Base-by-base conservation (phyloP, 2,888 invertebrate species). In the Cosmopolites sordidus region DNA sequence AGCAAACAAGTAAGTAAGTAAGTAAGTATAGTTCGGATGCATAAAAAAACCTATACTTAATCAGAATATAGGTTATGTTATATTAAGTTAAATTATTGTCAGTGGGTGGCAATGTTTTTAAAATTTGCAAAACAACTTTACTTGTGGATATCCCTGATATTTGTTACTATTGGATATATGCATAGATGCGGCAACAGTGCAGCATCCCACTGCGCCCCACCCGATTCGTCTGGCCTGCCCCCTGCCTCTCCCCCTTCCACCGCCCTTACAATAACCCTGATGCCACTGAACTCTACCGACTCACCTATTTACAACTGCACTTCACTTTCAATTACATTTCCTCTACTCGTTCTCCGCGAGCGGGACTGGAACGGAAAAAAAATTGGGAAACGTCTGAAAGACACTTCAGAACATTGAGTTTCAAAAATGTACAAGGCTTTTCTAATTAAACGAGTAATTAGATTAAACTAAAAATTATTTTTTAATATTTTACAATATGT, bases 211-310 rank as follows among this genome's bases (percentile, higher is more conserved):
- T 55, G 48, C 59, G 54, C 61, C 59, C 60, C 56, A 43, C 58
- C 51, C 58, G 40, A 48, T 51, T 44, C 51, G 60, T 57, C 56
- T 53, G 51, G 56, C 38, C 4, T 16, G 18, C 27, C 18, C 38
- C 33, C 16, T 42, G 33, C 51, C 48, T 42, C 42, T 41, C 45
- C 40, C 30, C 45, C 44, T 43, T 43, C 49, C 47, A 18, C 12
- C 62, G 62, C 64, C 63, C 65, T 65, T 66, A 66, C 62, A 54
- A 54, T 66, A 66, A 66, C 66, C 66, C 64, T 61, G 64, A 60
- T 66, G 66, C 64, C 65, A 64, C 58, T 67, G 67, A 67, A 67
- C 66, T 66, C 64, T 57, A 65, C 64, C 62, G 65, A 67, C 58
- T 67, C 66, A 66, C 66, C 66, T 65, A 67, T 66, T 66, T 66